Base-by-base conservation (phyloP, 2,888 invertebrate genomes). In the Trichogramma dendrolimi region DNA sequence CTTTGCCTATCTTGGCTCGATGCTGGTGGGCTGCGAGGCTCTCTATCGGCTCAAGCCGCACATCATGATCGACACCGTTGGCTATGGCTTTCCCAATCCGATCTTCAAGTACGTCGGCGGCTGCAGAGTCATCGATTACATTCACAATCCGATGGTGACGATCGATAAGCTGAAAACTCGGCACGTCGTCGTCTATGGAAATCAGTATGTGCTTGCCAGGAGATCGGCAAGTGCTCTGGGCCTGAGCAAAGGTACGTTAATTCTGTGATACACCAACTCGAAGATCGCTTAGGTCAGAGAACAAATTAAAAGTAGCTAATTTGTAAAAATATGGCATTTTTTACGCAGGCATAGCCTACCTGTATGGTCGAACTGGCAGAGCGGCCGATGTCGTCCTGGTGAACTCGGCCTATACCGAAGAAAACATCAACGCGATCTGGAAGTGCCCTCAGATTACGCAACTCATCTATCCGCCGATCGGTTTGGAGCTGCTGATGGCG, bases 81-180 rank as follows among this genome's bases (percentile, higher is more conserved):
- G 96, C 0, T 94, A 88, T 76, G 90, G 96, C 0, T 96, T 97
- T 80, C 92, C 95, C 0, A 85, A 92, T 72, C 96, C 96, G 0
- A 79, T 98, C 55, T 98, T 99, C 82, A 88, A 89, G 55, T 92
- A 88, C 77, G 78, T 97, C 56, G 94, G 90, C 0, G 84, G 86
- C 7, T 91, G 92, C 68, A 85, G 85, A 51, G 91, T 94, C 5
- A 92, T 87, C 1, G 89, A 90, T 71, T 99, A 99, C 77, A 88
- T 93, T 0, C 99, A 99, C 81, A 99, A 96, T 80, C 98, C 98
- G 0, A 91, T 91, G 0, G 91, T 98, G 65, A 96, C 95, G 43
- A 86, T 87, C 0, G 94, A 97, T 72, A 96, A 97, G 96, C 82
- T 95, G 71, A 83, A 85, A 10, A 82, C 88, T 61, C 83, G 85